These are phyloP conservation scores for Caerostris extrusa DNA, from an alignment of 1,140 invertebrate species.

Conservation along the genomic window DNA sequence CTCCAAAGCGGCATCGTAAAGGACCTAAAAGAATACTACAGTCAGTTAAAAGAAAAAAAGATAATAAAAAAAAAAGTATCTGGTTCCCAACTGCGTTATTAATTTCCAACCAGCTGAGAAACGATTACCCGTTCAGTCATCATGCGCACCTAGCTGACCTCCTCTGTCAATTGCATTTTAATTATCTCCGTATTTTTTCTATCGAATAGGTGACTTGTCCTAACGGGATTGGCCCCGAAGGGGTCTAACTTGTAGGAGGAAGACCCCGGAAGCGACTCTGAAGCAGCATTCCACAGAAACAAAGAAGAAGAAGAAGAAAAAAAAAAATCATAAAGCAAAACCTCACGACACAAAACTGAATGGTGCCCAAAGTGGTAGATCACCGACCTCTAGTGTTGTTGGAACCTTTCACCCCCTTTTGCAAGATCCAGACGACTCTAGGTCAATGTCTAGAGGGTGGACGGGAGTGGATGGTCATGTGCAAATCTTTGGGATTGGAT, in stretches of 20 bases:
- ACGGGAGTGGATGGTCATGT: background rate
- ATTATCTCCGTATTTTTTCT: constrained; percentile 18
- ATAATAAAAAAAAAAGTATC: background rate
- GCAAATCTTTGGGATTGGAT: constrained; percentile 17
- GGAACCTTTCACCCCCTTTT: constrained; percentile 58
- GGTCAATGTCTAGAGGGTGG: constrained; percentile 71
- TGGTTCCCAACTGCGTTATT: background rate
- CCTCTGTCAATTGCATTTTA: constrained; percentile 61
- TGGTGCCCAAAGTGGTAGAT: constrained; percentile 57
- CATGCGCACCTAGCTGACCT: background rate
- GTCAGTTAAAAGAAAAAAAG: background rate
- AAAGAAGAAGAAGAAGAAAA: constrained; percentile 10
- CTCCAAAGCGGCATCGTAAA: constrained; percentile 12
- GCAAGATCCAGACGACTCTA: constrained; percentile 42
- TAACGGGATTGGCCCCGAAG: constrained; percentile 48
- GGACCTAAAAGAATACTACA: constrained; percentile 6
- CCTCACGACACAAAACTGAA: constrained; percentile 53
- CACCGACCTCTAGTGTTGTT: constrained; percentile 62
- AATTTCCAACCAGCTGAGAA: constrained; percentile 10
- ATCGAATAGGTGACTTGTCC: constrained; percentile 1
- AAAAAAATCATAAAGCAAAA: constrained; percentile 19
- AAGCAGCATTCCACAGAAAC: constrained; percentile 14
- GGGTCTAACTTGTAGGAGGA: constrained; percentile 10
- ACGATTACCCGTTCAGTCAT: constrained; percentile 16
- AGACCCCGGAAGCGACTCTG: constrained; percentile 48